phyloP scores from a whole-genome alignment of 1,140 invertebrate genomes.

The Drosophila dunni region DNA sequence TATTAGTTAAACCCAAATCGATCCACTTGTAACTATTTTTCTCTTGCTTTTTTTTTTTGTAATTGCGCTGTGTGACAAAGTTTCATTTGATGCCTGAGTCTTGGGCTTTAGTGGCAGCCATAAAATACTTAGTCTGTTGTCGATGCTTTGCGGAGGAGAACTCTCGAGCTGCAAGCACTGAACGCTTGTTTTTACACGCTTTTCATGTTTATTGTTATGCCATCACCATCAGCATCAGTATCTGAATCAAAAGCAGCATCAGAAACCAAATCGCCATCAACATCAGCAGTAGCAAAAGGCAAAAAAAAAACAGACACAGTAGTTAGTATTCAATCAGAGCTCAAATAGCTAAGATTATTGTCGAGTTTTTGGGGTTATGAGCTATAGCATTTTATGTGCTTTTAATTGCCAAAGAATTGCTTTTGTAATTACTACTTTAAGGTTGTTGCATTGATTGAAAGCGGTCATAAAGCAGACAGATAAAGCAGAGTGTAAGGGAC shows the following conservation, averaged over 20 bases:
- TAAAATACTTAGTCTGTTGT: constrained; percentile 70
- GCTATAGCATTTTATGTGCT: constrained; percentile 51
- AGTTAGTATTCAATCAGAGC: constrained; percentile 68
- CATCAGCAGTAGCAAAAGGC: constrained; percentile 33
- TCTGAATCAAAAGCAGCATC: constrained; percentile 24
- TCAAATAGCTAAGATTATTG: constrained; percentile 63
- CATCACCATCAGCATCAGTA: constrained; percentile 61
- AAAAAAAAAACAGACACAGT: constrained; percentile 1
- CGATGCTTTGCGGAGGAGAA: constrained; percentile 19
- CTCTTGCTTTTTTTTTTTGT: constrained; percentile 44
- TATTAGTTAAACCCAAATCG: background rate
- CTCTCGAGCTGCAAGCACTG: constrained; percentile 29
- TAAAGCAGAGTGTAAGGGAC: too few relatives aligned
- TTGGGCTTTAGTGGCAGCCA: constrained; percentile 63
- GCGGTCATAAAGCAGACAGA: constrained; percentile 2
- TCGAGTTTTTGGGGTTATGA: constrained; percentile 26
- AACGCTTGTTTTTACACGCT: constrained; percentile 70
- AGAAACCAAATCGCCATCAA: constrained; percentile 51
- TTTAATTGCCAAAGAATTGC: constrained; percentile 61
- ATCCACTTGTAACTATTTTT: constrained; percentile 17
- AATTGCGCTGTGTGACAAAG: constrained; percentile 73
- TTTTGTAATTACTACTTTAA: constrained; percentile 50
- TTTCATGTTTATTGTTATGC: constrained; percentile 74
- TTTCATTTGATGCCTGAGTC: constrained; percentile 59
- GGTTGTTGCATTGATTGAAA: constrained; percentile 35